Base-by-base conservation (phyloP, 1,140 invertebrate species). In the Patella vulgata region DNA sequence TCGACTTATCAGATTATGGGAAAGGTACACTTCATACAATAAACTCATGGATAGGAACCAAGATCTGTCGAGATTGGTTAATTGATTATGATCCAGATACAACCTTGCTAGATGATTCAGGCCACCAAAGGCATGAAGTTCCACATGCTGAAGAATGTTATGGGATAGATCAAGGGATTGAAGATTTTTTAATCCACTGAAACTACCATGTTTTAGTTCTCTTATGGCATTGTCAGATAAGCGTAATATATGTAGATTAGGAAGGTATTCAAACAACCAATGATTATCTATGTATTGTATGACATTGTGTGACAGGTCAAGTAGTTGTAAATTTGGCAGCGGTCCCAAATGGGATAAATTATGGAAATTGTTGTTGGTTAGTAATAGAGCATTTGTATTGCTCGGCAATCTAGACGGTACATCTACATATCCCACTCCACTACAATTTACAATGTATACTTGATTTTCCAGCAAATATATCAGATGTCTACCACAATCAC, bases 31-130 rank as follows among this genome's bases (percentile, higher is more conserved):
- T 52, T 68, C 61, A 0, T 55, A 40, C 11, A 81, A 58, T 8
- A 68, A 72, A 14, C 71, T 66, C 66, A 82, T 70, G 39, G 69
- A 56, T 2, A 70, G 40, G 43, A 82, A 78, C 74, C 78, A 80
- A 17, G 69, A 55, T 42, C 59, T 54, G 36, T 73, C 61, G 27
- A 82, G 55, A 11, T 58, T 48, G 27, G 55, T 59, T 23, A 82
- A 59, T 12, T 70, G 36, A 43, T 82, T 82, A 21, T 70, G 50
- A 17, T 70, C 63, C 17, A 82, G 60, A 31, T 65, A 62, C 0
- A 82, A 64, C 11, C 63, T 68, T 48, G 72, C 66, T 4, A 82
- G 66, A 57, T 75, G 53, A 54, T 71, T 75, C 2, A 79, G 58
- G 12, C 75, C 76, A 12, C 71, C 69, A 66, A 78, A 79, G 1